A percentile compares a stretch with the other conserved stretches of the same genome.
These are phyloP conservation scores for Brienomyrus longianalis DNA, from an alignment of 2,113 vertebrate genomes.

Conservation along the genomic window DNA sequence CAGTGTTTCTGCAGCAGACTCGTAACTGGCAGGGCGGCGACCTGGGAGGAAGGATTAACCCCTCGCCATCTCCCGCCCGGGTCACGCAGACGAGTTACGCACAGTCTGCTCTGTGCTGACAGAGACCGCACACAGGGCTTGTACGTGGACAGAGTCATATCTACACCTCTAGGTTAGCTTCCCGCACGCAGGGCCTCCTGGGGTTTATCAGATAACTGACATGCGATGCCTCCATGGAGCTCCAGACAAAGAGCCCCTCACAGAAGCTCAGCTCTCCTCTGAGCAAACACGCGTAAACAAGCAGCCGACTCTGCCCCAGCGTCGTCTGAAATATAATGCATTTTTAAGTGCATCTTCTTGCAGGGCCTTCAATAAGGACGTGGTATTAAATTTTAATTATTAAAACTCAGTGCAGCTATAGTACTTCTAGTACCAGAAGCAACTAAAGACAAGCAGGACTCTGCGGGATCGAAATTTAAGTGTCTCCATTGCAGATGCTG, in stretches of 20 bases:
- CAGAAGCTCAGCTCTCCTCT: neutral
- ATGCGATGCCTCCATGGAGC: neutral
- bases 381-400: neutral
- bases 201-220: neutral
- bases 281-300: neutral
- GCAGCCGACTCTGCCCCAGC: neutral
- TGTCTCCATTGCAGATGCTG: neutral
- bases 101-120: neutral
- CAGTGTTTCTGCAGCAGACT: slow-evolving; percentile 50
- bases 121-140: neutral
- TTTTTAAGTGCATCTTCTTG: neutral
- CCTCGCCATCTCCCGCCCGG: slow-evolving; percentile 15
- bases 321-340: neutral
- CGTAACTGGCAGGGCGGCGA: slow-evolving; percentile 30
- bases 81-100: neutral
- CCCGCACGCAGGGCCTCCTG: neutral
- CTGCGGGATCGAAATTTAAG: neutral
- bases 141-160: neutral
- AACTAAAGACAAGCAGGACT: neutral
- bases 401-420: neutral
- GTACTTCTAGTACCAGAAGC: neutral
- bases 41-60: slow-evolving; percentile 34
- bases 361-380: neutral
- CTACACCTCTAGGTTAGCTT: neutral
- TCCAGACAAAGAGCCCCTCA: neutral